These are phyloP conservation scores for Meandrina meandrites DNA, from an alignment of 92 coral and sea anemone genomes.

Conservation along the genomic window DNA sequence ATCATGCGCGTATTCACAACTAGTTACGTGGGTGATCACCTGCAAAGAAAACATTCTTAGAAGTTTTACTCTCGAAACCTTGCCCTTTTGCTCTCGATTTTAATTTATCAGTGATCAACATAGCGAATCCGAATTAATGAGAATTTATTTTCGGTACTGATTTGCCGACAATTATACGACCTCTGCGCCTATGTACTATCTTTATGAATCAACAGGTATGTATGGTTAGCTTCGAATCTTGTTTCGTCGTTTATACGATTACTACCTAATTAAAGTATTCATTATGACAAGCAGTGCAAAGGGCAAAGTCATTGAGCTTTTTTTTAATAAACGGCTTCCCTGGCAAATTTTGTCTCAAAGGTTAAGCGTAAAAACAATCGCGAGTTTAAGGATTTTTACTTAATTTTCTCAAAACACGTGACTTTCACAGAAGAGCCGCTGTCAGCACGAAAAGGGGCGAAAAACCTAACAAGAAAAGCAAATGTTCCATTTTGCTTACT, in stretches of 20 bases:
- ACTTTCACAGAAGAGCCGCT: not conserved
- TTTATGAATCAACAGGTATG: not conserved
- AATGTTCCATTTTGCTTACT: not conserved
- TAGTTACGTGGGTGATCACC: not conserved
- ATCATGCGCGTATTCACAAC: not conserved
- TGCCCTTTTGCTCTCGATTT: not conserved
- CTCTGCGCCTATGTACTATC: not conserved
- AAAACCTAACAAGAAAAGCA: not conserved
- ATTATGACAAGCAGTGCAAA: not conserved
- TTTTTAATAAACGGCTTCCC: not conserved
- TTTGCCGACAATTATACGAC: not conserved
- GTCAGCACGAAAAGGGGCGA: conserved; percentile 1
- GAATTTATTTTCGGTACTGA: not conserved
- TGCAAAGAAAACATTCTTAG: conserved; percentile 18
- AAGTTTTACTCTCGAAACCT: not conserved
- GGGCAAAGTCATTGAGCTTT: not conserved
- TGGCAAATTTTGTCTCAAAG: not conserved
- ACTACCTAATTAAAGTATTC: not conserved
- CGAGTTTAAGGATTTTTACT: not conserved
- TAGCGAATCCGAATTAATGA: not conserved
- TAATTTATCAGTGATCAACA: conserved; percentile 5
- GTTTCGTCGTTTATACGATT: not conserved
- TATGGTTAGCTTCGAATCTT: not conserved
- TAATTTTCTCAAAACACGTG: not conserved
- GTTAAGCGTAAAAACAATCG: not conserved